These are phyloP conservation scores for Drosophila aff. DNA, from an alignment of 1,140 invertebrate genomes.

Conservation along the genomic window DNA sequence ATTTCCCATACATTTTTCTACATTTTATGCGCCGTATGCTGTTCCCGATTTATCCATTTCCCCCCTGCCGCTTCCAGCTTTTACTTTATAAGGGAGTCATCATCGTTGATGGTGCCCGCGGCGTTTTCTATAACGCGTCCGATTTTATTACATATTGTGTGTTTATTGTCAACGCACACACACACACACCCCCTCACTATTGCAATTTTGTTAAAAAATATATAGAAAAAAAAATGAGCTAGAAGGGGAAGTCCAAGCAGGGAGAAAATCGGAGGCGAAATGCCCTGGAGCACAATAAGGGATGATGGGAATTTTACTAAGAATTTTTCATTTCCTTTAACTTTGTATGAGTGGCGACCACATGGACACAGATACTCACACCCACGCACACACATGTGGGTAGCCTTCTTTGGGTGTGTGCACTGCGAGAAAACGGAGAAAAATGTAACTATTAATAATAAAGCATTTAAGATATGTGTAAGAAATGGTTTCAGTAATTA, in stretches of 20 bases:
- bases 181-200: conserved; percentile 18
- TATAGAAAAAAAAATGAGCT: conserved; percentile 15
- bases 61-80: neutral
- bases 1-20: conserved; percentile 31
- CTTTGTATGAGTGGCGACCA: conserved; percentile 40
- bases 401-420: neutral
- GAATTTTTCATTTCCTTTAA: conserved; percentile 83
- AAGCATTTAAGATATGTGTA: too few species aligned
- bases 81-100: conserved; percentile 34
- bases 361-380: neutral
- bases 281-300: conserved; percentile 79
- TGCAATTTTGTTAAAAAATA: conserved; percentile 67
- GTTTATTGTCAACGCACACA: conserved; percentile 68
- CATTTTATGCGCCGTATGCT: conserved; percentile 13
- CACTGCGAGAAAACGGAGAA: neutral
- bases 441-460: neutral
- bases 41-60: conserved; percentile 6
- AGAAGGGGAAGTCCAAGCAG: conserved; percentile 1
- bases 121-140: conserved; percentile 73
- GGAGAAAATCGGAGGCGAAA: conserved; percentile 42
- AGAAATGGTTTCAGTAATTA: too few species aligned
- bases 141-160: conserved; percentile 79
- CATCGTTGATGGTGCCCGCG: conserved; percentile 55
- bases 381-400: neutral
- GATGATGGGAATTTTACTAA: conserved; percentile 82